Conservation (phyloP, 2,113 vertebrate genomes). For the Dolichotis patagonum region DNA sequence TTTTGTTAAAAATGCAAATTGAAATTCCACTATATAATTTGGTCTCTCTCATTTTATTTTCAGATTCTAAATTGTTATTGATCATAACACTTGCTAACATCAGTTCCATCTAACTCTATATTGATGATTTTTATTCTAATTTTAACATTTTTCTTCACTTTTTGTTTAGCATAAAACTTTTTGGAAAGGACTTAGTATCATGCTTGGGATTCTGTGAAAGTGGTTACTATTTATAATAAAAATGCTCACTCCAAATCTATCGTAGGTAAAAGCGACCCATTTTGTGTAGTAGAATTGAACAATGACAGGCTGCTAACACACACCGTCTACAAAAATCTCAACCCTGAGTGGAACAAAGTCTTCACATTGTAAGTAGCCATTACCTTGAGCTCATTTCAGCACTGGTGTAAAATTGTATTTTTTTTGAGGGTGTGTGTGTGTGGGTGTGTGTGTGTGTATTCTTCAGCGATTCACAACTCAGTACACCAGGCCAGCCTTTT, state of each 20-base stretch:
- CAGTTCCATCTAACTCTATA: constrained; percentile 55
- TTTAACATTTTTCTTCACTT: neutral
- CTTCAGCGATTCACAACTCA: constrained; percentile 21
- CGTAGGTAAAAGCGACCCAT: constrained; percentile 98
- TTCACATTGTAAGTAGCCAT: constrained; percentile 97
- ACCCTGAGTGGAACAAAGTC: constrained; percentile 98
- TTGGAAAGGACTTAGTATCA: neutral
- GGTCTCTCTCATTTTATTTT: neutral
- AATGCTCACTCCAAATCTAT: constrained; percentile 67
- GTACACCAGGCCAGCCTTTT: constrained; percentile 47
- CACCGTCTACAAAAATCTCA: constrained; percentile 98
- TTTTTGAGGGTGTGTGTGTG: neutral
- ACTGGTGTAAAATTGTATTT: neutral
- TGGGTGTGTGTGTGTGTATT: neutral
- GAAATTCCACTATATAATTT: constrained; percentile 58
- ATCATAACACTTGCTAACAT: constrained; percentile 49
- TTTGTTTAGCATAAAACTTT: constrained; percentile 28
- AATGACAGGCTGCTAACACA: constrained; percentile 98
- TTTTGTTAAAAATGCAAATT: constrained; percentile 49
- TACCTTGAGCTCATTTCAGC: neutral
- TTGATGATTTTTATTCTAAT: neutral
- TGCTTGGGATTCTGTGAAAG: neutral
- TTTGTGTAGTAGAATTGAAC: constrained; percentile 98
- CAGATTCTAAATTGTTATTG: constrained; percentile 61
- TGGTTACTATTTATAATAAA: constrained; percentile 56